phyloP scores from a whole-genome alignment of 2,797 vertebrate species.

The Gymnothorax reevesii region DNA sequence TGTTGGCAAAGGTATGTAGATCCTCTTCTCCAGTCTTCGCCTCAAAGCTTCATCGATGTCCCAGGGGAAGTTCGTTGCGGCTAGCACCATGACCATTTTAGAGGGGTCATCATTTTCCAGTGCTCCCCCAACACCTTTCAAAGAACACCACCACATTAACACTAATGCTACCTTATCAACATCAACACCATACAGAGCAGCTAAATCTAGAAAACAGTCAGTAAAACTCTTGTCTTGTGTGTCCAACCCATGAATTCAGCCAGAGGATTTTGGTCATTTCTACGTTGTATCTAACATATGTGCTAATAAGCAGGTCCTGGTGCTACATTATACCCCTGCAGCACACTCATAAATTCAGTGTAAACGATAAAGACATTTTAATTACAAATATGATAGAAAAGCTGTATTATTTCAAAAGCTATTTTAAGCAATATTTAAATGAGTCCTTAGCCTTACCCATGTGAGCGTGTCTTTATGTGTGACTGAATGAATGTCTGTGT shows the following conservation, averaged over 20 bases:
- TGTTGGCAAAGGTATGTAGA: slow-evolving; percentile 95
- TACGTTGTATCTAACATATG: too few species aligned
- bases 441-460: too few species aligned
- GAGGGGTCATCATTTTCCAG: slow-evolving; percentile 93
- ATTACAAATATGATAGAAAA: too few species aligned
- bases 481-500: not conserved
- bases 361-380: too few species aligned
- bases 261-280: too few species aligned
- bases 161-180: slow-evolving; percentile 63
- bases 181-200: not conserved
- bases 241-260: too few species aligned
- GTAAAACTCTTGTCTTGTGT: too few species aligned
- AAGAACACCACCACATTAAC: not conserved
- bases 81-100: slow-evolving; percentile 98
- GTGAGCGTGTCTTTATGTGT: not conserved
- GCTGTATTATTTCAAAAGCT: too few species aligned
- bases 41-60: slow-evolving; percentile 97
- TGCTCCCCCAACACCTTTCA: slow-evolving; percentile 87
- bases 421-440: too few species aligned
- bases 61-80: slow-evolving; percentile 98
- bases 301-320: too few species aligned
- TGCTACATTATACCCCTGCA: too few species aligned
- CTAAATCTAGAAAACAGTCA: not conserved
- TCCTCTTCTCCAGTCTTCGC: slow-evolving; percentile 92
- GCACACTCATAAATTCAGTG: too few species aligned